phyloP scores from a whole-genome alignment of 2,113 vertebrate genomes.

The Gorsachius goisagi region DNA sequence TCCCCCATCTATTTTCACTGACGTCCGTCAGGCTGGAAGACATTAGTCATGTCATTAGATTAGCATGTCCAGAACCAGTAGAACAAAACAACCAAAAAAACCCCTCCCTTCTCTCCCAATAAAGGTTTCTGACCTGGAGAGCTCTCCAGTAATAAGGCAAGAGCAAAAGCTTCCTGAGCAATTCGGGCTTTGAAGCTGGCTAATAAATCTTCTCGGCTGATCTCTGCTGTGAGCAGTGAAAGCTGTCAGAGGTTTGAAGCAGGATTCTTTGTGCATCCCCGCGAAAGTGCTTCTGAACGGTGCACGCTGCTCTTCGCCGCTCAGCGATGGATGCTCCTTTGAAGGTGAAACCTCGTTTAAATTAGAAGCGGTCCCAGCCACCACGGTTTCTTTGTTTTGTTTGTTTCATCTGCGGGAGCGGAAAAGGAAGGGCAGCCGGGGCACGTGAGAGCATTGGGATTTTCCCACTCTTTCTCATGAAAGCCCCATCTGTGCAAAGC shows the following conservation, averaged over 20 bases:
- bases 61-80: neutral
- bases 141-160: neutral
- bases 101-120: neutral
- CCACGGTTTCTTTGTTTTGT: neutral
- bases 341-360: neutral
- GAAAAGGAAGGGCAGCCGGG: neutral
- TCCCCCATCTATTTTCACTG: neutral
- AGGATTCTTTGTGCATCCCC: neutral
- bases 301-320: neutral
- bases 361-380: neutral
- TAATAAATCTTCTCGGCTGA: neutral
- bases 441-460: accelerated
- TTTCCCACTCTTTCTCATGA: neutral
- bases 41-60: neutral
- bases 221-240: neutral
- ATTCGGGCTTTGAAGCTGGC: neutral
- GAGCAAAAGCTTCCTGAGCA: slow-evolving; percentile 1
- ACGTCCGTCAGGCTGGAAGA: neutral
- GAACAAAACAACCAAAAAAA: neutral
- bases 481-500: neutral
- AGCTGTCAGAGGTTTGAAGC: neutral
- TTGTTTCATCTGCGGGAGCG: neutral
- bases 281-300: accelerated
- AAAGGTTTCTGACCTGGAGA: neutral
- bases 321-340: neutral